phyloP scores from a whole-genome alignment of 1,140 invertebrate species.

The Drosophila kepulauana region DNA sequence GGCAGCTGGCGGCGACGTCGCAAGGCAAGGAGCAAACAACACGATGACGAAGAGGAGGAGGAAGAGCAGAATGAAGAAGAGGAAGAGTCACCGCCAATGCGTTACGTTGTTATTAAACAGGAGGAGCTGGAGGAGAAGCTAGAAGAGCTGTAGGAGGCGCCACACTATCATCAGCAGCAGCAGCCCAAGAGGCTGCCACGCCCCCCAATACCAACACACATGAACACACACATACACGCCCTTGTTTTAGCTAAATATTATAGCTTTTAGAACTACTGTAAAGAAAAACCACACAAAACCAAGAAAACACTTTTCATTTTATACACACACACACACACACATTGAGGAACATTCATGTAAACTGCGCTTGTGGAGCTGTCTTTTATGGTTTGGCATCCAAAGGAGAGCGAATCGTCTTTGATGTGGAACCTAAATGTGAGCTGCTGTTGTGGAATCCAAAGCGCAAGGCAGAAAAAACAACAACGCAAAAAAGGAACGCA shows the following conservation, averaged over 20 bases:
- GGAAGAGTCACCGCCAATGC: conserved; percentile 42
- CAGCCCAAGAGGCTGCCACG: conserved; percentile 25
- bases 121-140: conserved; percentile 20
- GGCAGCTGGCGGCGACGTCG: conserved; percentile 52
- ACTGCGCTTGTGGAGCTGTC: too few species aligned
- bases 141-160: not conserved
- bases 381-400: too few species aligned
- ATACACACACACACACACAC: not conserved
- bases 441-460: too few species aligned
- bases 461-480: too few species aligned
- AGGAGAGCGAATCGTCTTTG: too few species aligned
- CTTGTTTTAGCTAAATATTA: conserved; percentile 24
- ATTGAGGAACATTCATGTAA: not conserved
- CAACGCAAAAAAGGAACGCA: too few species aligned
- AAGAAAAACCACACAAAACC: not conserved
- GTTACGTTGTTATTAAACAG: conserved; percentile 72
- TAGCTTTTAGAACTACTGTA: conserved; percentile 17
- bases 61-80: not conserved
- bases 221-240: conserved; percentile 4
- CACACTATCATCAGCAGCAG: not conserved
- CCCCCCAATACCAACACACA: not conserved
- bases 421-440: too few species aligned
- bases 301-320: conserved; percentile 1
- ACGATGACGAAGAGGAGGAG: not conserved
- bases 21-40: conserved; percentile 2